Conservation (phyloP, 1,140 invertebrate species). For the Bombyx mandarina region DNA sequence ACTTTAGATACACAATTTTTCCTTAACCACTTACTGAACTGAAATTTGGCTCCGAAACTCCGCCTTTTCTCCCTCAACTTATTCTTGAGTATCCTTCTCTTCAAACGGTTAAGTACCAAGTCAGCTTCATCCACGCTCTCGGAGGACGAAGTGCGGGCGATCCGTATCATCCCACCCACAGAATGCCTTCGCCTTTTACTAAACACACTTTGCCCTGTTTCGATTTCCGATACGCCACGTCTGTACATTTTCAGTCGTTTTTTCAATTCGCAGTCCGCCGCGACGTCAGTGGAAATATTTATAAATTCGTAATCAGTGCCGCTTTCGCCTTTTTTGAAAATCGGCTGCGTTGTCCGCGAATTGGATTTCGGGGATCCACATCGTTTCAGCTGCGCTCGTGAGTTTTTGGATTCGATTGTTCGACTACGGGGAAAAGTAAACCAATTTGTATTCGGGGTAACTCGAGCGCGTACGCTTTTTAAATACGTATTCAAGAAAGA, state of each 20-base stretch:
- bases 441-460: conserved; percentile 54
- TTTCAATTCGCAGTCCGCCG: conserved; percentile 58
- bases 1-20: too few species aligned
- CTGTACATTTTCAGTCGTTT: conserved; percentile 65
- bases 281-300: conserved; percentile 54
- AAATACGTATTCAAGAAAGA: conserved; percentile 68
- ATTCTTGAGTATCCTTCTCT: conserved; percentile 66
- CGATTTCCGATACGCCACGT: conserved; percentile 62
- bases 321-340: conserved; percentile 33
- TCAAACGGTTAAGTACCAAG: conserved; percentile 61
- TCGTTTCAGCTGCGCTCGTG: conserved; percentile 23
- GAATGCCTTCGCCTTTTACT: conserved; percentile 47
- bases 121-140: conserved; percentile 69
- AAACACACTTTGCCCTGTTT: conserved; percentile 33
- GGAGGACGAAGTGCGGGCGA: conserved; percentile 56
- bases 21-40: conserved; percentile 29
- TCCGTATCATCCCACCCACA: conserved; percentile 39
- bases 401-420: conserved; percentile 42
- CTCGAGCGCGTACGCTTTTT: conserved; percentile 59
- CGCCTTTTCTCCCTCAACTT: conserved; percentile 62
- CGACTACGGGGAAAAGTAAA: conserved; percentile 42
- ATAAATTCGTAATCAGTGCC: conserved; percentile 52
- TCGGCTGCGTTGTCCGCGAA: conserved; percentile 24
- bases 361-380: conserved; percentile 27
- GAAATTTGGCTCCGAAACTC: conserved; percentile 31